A percentile compares a stretch with the other conserved stretches of the same genome.
Conservation (phyloP, 2,888 invertebrate genomes). For the Clanis bilineata region DNA sequence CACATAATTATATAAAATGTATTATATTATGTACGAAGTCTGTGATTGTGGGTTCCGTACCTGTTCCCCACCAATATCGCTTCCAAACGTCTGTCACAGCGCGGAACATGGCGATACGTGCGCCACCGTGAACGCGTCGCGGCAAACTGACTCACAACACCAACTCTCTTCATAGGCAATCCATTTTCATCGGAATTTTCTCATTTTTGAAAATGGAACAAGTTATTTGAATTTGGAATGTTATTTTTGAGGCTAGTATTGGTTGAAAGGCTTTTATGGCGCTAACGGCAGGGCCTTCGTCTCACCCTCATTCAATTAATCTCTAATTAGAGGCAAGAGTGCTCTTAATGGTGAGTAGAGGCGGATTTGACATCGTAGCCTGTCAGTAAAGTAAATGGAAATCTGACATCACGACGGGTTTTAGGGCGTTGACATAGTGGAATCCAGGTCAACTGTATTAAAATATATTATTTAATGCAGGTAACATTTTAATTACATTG, state of each 20-base stretch:
- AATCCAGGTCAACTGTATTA: slow-evolving; percentile 58
- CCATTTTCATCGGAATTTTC: background rate
- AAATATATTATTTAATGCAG: background rate
- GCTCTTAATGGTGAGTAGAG: slow-evolving; percentile 74
- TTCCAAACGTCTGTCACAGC: slow-evolving; percentile 74
- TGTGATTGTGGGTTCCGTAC: slow-evolving; percentile 69
- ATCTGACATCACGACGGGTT: slow-evolving; percentile 65
- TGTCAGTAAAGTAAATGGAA: slow-evolving; percentile 73
- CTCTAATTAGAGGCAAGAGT: slow-evolving; percentile 77
- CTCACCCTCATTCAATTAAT: slow-evolving; percentile 75
- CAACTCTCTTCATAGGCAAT: slow-evolving; percentile 30
- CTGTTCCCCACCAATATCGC: slow-evolving; percentile 79
- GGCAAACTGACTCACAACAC: slow-evolving; percentile 55
- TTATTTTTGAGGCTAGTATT: slow-evolving; percentile 33
- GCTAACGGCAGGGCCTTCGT: slow-evolving; percentile 56
- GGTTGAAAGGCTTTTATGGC: slow-evolving; percentile 38
- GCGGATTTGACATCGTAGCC: slow-evolving; percentile 69
- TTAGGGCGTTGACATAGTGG: slow-evolving; percentile 39
- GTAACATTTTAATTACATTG: background rate
- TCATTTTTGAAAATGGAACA: background rate
- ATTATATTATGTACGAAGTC: slow-evolving; percentile 62
- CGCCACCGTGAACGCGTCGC: slow-evolving; percentile 64
- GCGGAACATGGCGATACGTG: slow-evolving; percentile 73
- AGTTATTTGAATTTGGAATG: background rate
- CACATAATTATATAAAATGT: slow-evolving; percentile 37